Evolutionary conservation across 2,797 vertebrate genomes (phyloP), one percentile per base, ranked within the genome.

Genomic region (Sebastiscus tertius): DNA sequence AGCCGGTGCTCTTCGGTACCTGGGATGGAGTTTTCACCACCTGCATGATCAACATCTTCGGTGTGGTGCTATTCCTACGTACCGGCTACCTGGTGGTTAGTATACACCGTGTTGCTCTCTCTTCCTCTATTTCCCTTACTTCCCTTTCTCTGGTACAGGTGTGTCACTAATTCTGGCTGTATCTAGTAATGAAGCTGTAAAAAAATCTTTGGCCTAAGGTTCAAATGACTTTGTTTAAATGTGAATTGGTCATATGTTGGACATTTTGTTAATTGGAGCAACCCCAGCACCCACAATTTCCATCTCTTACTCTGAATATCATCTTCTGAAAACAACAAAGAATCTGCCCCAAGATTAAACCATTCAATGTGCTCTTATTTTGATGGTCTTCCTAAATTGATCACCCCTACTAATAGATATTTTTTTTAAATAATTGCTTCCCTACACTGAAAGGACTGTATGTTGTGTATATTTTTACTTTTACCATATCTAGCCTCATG

Each of bases 1-100:
- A 99, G 88, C 98, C 98, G 0, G 97, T 99, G 81, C 96, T 99
- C 61, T 99, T 99, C 24, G 98, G 99, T 27, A 99, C 98, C 0
- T 99, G 99, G 99, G 99, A 99, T 49, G 99, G 99, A 0, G 98
- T 99, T 79, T 99, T 99, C 88, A 99, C 98, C 8, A 98, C 99
- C 79, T 99, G 99, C 89, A 99, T 99, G 98, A 99, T 99, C 95
- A 99, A 99, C 91, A 99, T 99, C 87, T 99, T 99, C 78, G 99
- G 99, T 26, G 99, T 99, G 27, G 98, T 99, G 82, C 96, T 99
- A 58, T 99, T 99, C 88, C 93, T 99, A 68, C 96, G 98, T 71
- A 99, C 99, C 0, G 99, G 99, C 56, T 99, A 97, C 97, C 95
- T 99, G 0, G 98, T 99, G 96, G 98, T 99, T 77, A 97, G 98